phyloP scores from a whole-genome alignment of 2,797 vertebrate species.

The Tolypeutes matacus region DNA sequence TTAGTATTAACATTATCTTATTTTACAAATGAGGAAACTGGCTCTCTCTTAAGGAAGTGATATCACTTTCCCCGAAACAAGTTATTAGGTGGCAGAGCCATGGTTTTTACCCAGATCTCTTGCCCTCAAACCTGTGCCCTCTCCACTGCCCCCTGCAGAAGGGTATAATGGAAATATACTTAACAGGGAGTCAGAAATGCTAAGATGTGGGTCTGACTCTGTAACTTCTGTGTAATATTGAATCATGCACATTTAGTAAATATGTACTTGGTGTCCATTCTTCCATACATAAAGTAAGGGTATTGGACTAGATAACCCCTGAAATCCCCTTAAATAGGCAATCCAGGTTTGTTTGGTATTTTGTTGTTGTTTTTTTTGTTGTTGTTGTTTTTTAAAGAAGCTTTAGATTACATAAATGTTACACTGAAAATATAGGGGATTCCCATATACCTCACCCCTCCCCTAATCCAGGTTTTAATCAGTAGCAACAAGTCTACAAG shows the following conservation, averaged over 20 bases:
- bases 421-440: too few relatives aligned
- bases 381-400: too few relatives aligned
- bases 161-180: background rate
- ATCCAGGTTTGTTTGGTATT: background rate
- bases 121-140: background rate
- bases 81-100: background rate
- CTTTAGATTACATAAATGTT: too few relatives aligned
- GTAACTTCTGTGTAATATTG: background rate
- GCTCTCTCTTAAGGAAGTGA: background rate
- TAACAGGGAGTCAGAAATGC: background rate
- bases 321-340: slow-evolving; percentile 7
- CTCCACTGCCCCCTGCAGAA: background rate
- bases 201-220: slow-evolving; percentile 9
- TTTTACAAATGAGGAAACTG: slow-evolving; percentile 57
- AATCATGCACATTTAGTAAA: background rate
- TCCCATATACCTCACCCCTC: too few relatives aligned
- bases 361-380: too few relatives aligned
- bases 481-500: slow-evolving; percentile 1
- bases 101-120: background rate
- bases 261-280: slow-evolving; percentile 11
- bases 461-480: slow-evolving; percentile 46
- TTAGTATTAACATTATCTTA: background rate
- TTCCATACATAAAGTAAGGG: slow-evolving; percentile 50
- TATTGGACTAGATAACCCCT: background rate
- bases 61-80: slow-evolving; percentile 38